Conservation (phyloP, 30 jellyfish, hydroid and myxozoan species). For the Catostylus mosaicus region DNA sequence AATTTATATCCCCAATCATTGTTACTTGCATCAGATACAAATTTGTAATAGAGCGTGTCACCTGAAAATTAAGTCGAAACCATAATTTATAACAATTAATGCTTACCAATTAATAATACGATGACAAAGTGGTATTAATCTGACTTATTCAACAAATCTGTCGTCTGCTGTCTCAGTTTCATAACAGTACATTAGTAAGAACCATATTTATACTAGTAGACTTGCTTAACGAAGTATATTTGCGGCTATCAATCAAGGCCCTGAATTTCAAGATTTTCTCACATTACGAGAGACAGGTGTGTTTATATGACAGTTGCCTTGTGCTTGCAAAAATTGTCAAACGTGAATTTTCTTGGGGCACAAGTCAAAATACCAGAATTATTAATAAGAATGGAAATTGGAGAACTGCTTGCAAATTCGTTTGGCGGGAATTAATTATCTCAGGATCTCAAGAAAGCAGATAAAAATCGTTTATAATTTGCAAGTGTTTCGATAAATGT, state of each 20-base stretch:
- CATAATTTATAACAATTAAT: background rate
- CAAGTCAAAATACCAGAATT: background rate
- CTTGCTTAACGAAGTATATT: background rate
- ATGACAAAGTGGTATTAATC: background rate
- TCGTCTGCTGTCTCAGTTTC: background rate
- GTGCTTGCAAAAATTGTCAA: too few species aligned
- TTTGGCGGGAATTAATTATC: background rate
- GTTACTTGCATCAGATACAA: slow-evolving; percentile 86
- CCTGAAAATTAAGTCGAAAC: slow-evolving; percentile 47
- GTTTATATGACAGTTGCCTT: too few species aligned
- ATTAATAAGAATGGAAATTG: background rate
- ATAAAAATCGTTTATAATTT: background rate
- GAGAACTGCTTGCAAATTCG: background rate
- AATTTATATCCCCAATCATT: slow-evolving; percentile 98
- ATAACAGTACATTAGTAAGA: background rate
- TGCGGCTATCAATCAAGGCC: background rate
- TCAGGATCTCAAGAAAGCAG: background rate
- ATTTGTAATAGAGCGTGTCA: slow-evolving; percentile 86
- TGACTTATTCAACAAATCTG: background rate
- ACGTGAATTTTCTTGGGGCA: background rate
- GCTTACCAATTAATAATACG: background rate
- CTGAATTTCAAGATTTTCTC: too few species aligned
- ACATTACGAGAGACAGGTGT: too few species aligned
- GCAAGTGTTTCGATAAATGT: background rate
- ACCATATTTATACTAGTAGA: background rate